Percentiles rank a stretch among this genome's conserved stretches.
Evolutionary conservation across 2,113 vertebrate species (phyloP).

Genomic region (Dromaius novaehollandiae): DNA sequence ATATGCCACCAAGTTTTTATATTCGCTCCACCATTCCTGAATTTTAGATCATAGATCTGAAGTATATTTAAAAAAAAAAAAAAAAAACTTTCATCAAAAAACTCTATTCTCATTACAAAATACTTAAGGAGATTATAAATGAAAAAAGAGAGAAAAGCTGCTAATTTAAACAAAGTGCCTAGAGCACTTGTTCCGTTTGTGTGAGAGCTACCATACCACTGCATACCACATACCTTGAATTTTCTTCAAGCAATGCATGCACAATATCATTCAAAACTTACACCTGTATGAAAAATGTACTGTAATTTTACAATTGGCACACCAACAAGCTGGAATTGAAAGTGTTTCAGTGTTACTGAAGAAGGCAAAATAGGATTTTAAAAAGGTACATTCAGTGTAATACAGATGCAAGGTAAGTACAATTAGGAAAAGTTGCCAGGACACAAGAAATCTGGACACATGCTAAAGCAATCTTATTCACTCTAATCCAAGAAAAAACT

Average conservation of each 20-base stretch:
- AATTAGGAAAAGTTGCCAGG: background rate
- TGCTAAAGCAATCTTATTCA: background rate
- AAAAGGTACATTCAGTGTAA: background rate
- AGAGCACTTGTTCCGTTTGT: background rate
- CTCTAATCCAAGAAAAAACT: background rate
- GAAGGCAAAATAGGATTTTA: background rate
- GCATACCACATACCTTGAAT: background rate
- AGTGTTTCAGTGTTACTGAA: background rate
- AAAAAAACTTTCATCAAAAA: background rate
- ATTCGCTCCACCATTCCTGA: background rate
- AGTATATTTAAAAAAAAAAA: background rate
- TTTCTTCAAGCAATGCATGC: background rate
- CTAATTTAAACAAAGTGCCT: background rate
- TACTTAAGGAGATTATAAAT: background rate
- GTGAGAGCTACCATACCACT: fast-evolving
- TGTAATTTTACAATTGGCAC: background rate
- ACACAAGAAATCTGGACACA: background rate
- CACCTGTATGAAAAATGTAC: background rate
- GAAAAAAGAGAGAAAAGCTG: background rate
- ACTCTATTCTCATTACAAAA: background rate
- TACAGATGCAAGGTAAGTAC: background rate
- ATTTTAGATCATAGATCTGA: background rate
- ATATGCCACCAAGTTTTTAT: background rate
- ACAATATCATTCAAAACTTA: background rate
- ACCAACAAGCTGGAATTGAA: background rate